A percentile compares a stretch with the other conserved stretches of the same genome.
These are phyloP conservation scores for Margaritifera margaritifera DNA, from an alignment of 2,888 invertebrate species.

Conservation along the genomic window DNA sequence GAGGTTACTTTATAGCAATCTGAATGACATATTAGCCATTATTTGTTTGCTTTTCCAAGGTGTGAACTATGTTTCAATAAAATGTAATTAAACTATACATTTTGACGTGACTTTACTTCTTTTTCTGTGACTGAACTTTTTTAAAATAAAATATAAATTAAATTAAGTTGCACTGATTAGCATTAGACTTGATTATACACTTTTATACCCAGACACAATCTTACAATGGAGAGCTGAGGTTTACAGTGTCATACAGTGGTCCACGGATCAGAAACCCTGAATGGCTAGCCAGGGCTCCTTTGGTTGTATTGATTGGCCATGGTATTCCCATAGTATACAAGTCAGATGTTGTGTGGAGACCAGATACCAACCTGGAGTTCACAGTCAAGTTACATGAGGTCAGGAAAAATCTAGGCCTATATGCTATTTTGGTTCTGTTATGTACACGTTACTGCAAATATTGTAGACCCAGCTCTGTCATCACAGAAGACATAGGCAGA, in stretches of 20 bases:
- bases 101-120: too few relatives aligned
- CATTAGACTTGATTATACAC: conserved; percentile 4
- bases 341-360: conserved; percentile 21
- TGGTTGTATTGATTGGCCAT: conserved; percentile 87
- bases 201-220: conserved; percentile 80
- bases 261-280: conserved; percentile 13
- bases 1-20: too few relatives aligned
- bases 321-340: conserved; percentile 64
- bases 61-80: too few relatives aligned
- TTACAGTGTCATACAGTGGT: conserved; percentile 79
- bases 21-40: too few relatives aligned
- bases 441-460: too few relatives aligned
- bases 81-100: too few relatives aligned
- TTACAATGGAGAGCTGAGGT: conserved; percentile 91
- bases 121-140: too few relatives aligned
- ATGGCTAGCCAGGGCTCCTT: conserved; percentile 76
- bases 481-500: too few relatives aligned
- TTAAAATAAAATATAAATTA: too few relatives aligned
- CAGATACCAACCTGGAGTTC: conserved; percentile 30
- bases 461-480: too few relatives aligned
- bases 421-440: background rate
- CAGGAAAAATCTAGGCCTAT: background rate
- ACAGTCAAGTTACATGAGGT: conserved; percentile 65
- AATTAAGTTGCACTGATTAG: background rate
- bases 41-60: too few relatives aligned